Conservation (phyloP, 2,888 invertebrate species). For the Chromoteleia sp. region DNA sequence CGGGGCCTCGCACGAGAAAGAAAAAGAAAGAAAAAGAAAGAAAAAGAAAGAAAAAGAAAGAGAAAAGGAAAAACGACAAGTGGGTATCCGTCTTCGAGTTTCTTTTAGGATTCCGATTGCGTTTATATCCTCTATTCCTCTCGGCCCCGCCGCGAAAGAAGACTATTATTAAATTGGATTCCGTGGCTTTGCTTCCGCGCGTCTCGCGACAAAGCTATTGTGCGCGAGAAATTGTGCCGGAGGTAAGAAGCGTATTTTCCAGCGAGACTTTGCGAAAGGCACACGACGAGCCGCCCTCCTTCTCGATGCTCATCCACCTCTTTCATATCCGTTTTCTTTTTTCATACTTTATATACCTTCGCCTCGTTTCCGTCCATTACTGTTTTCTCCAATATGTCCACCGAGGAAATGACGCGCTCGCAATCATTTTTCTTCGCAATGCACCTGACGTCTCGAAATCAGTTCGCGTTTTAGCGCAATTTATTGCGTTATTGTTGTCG, state of each 20-base stretch:
- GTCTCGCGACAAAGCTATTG: conserved; percentile 76
- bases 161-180: conserved; percentile 80
- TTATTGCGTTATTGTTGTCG: conserved; percentile 41
- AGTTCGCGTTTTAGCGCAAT: conserved; percentile 43
- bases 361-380: conserved; percentile 63
- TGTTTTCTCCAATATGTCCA: conserved; percentile 59
- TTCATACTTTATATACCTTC: conserved; percentile 64
- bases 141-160: conserved; percentile 68
- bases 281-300: conserved; percentile 56
- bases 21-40: conserved; percentile 32
- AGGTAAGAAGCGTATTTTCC: conserved; percentile 76
- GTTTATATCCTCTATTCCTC: conserved; percentile 72
- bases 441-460: conserved; percentile 48
- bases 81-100: conserved; percentile 62
- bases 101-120: conserved; percentile 73
- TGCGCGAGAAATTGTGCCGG: conserved; percentile 75
- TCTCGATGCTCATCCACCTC: conserved; percentile 61
- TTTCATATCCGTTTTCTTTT: conserved; percentile 63
- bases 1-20: conserved; percentile 27
- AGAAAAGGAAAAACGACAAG: conserved; percentile 51
- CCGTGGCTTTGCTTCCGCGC: conserved; percentile 73
- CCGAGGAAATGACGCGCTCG: conserved; percentile 42
- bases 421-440: conserved; percentile 47
- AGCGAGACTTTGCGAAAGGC: conserved; percentile 62
- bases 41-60: conserved; percentile 55